Conservation (phyloP, 2,113 vertebrate species). For the Dasypus novemcinctus region DNA sequence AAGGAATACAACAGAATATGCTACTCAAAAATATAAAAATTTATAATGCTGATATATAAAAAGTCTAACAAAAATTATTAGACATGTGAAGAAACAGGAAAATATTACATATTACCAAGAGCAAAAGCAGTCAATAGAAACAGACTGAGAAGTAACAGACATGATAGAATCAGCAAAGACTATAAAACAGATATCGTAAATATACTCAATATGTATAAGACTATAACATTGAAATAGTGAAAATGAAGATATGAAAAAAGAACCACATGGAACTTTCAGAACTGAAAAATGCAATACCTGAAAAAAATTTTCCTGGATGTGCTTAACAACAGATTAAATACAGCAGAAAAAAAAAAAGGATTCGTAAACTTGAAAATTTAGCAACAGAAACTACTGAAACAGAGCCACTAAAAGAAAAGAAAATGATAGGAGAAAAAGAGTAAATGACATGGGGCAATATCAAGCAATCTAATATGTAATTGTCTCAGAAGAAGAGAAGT, state of each 20-base stretch:
- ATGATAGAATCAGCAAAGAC: not conserved
- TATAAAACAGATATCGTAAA: not conserved
- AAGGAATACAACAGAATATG: not conserved
- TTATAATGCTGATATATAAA: not conserved
- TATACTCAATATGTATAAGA: not conserved
- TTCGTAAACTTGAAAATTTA: not conserved
- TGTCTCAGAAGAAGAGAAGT: not conserved
- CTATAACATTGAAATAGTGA: not conserved
- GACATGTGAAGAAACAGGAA: not conserved
- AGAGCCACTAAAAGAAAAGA: not conserved
- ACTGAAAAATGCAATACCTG: not conserved
- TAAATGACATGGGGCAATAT: not conserved
- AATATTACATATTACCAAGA: not conserved
- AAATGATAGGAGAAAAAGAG: not conserved
- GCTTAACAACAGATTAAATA: not conserved
- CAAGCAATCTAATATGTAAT: not conserved
- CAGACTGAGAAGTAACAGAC: not conserved
- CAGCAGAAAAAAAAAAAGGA: not conserved
- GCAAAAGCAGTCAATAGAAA: not conserved
- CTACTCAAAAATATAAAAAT: not conserved
- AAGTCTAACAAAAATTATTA: not conserved
- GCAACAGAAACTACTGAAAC: not conserved
- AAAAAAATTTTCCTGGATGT: not conserved
- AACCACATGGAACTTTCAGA: not conserved
- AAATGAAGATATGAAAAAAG: not conserved